phyloP scores from a whole-genome alignment of 2,113 vertebrate species.

The Mixornis gularis region DNA sequence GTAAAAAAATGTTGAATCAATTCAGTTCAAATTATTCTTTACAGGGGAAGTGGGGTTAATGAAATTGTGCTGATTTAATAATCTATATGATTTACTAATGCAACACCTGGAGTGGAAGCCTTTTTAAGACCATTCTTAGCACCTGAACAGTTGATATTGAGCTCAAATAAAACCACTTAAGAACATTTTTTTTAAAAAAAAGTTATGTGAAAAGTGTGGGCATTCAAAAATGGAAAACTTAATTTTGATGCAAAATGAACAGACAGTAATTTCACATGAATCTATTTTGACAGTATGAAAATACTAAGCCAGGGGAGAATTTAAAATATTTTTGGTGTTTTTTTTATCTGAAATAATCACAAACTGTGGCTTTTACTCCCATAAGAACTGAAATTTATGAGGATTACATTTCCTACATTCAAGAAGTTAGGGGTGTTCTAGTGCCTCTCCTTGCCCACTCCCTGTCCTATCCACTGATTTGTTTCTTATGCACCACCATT shows the following conservation, averaged over 20 bases:
- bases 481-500: background rate
- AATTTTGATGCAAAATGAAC: background rate
- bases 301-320: background rate
- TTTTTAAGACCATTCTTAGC: background rate
- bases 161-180: background rate
- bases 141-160: background rate
- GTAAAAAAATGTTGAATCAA: background rate
- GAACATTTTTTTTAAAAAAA: background rate
- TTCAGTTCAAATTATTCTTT: background rate
- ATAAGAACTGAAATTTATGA: background rate
- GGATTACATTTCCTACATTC: background rate
- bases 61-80: background rate
- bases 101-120: background rate
- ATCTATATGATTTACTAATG: background rate
- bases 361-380: background rate
- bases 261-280: background rate
- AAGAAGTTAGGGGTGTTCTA: background rate
- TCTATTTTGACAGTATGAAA: background rate
- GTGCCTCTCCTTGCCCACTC: background rate
- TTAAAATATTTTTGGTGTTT: background rate
- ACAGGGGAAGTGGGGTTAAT: background rate
- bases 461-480: accelerated
- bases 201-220: background rate
- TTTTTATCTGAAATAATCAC: background rate
- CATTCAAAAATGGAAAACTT: background rate